These are phyloP conservation scores for Bombylius major DNA, from an alignment of 2,888 invertebrate species.

Conservation along the genomic window DNA sequence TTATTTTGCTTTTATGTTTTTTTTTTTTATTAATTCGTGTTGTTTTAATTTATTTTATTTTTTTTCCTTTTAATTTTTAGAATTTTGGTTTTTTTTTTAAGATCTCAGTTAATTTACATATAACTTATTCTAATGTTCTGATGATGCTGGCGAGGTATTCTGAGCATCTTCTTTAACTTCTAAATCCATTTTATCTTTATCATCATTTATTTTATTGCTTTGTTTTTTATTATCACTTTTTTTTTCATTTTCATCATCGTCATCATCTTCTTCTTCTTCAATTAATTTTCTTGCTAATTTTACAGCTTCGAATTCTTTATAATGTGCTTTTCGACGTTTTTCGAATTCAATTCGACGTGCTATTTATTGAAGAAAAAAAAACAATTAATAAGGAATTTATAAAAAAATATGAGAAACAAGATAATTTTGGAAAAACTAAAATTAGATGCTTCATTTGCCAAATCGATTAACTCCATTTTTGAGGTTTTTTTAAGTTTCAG, in stretches of 20 bases:
- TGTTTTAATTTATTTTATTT: no score
- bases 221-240: background rate
- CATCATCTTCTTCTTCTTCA: conserved; percentile 80
- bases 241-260: conserved; percentile 39
- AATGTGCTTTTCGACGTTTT: conserved; percentile 88
- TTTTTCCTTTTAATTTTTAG: no score
- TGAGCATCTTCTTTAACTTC: conserved; percentile 16
- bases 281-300: conserved; percentile 82
- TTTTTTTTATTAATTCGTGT: no score
- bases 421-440: background rate
- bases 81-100: no score
- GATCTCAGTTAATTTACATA: no score
- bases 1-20: no score
- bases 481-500: no score
- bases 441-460: no score
- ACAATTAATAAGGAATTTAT: background rate
- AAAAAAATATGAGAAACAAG: background rate
- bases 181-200: conserved; percentile 13
- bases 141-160: conserved; percentile 15
- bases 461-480: no score
- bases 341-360: conserved; percentile 72
- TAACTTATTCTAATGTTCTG: conserved; percentile 9
- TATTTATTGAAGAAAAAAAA: conserved; percentile 23
- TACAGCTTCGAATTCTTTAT: conserved; percentile 94
- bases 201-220: background rate